Evolutionary conservation across 2,113 vertebrate genomes (phyloP).

Genomic region (Galemys pyrenaicus): DNA sequence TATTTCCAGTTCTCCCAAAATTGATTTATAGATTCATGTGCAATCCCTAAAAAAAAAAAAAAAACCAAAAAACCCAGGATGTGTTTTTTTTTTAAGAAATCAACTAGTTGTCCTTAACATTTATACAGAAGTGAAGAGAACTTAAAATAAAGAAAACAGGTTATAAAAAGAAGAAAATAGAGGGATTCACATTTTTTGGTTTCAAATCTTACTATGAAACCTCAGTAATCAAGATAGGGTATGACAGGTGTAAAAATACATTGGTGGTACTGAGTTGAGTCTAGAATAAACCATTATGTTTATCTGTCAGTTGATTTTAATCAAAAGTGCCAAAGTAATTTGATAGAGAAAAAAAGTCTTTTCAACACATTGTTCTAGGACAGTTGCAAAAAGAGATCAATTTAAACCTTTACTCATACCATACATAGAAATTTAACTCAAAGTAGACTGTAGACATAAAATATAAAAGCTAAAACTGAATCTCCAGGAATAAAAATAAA

Average conservation of each 20-base stretch:
- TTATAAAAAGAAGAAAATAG: slow-evolving; percentile 35
- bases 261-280: neutral
- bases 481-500: neutral
- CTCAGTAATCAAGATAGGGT: neutral
- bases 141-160: neutral
- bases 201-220: slow-evolving; percentile 14
- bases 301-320: slow-evolving; percentile 15
- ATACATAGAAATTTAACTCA: slow-evolving; percentile 8
- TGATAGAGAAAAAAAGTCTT: slow-evolving; percentile 19
- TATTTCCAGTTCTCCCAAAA: neutral
- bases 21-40: neutral
- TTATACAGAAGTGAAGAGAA: neutral
- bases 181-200: neutral
- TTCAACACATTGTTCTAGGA: neutral
- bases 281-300: neutral
- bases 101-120: neutral
- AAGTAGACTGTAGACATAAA: neutral
- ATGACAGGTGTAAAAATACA: neutral
- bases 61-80: neutral
- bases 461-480: neutral
- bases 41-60: slow-evolving; percentile 1
- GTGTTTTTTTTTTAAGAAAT: neutral
- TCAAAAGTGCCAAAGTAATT: neutral
- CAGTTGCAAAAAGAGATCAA: neutral
- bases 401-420: slow-evolving; percentile 28